A percentile compares a stretch with the other conserved stretches of the same genome.
Evolutionary conservation across 1,140 invertebrate genomes (phyloP).

Genomic region (Zaprionus ghesquierei): DNA sequence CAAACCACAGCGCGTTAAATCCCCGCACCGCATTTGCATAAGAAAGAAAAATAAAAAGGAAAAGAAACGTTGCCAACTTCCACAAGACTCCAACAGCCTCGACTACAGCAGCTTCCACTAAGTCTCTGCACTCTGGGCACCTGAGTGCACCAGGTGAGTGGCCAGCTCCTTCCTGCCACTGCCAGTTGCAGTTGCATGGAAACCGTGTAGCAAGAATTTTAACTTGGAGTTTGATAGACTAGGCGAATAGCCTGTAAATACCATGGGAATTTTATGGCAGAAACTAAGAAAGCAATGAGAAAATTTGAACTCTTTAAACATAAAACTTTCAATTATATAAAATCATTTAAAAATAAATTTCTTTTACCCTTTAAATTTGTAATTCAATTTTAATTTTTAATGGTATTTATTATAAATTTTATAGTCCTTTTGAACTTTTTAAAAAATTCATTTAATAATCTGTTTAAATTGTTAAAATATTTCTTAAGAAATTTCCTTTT

Average conservation of each 20-base stretch:
- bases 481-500: too few relatives aligned
- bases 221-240: neutral
- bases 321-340: too few relatives aligned
- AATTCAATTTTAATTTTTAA: too few relatives aligned
- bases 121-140: neutral
- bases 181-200: constrained; percentile 16
- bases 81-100: neutral
- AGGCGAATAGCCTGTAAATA: neutral
- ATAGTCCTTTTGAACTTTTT: too few relatives aligned
- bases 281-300: neutral
- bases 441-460: too few relatives aligned
- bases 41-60: too few relatives aligned
- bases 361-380: too few relatives aligned
- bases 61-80: constrained; percentile 1
- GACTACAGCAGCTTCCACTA: neutral
- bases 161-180: neutral
- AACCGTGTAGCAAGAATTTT: neutral
- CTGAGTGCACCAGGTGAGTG: constrained; percentile 18
- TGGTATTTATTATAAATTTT: too few relatives aligned
- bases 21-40: constrained; percentile 30
- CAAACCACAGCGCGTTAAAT: neutral
- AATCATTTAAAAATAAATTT: too few relatives aligned
- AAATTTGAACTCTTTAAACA: too few relatives aligned
- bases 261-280: neutral
- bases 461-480: too few relatives aligned